These are phyloP conservation scores for Siniperca obscura DNA, from an alignment of 2,797 vertebrate genomes.

Conservation along the genomic window DNA sequence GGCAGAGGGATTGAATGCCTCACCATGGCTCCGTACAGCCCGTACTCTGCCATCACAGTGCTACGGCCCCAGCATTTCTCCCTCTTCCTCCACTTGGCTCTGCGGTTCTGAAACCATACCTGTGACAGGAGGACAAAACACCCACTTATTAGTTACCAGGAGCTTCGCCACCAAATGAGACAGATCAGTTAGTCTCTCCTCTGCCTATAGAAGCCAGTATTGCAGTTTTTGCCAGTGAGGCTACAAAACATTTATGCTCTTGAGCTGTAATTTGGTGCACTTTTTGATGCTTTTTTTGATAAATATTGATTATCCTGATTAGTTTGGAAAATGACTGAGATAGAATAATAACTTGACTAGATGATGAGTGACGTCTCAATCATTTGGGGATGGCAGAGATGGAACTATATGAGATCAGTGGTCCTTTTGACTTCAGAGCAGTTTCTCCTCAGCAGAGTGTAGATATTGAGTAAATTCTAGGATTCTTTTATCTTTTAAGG, in stretches of 20 bases:
- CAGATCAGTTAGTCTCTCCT: background rate
- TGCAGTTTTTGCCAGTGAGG: background rate
- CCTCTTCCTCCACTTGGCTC: slow-evolving; percentile 98
- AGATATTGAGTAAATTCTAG: background rate
- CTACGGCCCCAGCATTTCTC: slow-evolving; percentile 99
- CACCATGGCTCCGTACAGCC: slow-evolving; percentile 98
- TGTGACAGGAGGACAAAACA: slow-evolving; percentile 60
- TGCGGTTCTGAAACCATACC: slow-evolving; percentile 99
- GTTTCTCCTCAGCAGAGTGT: background rate
- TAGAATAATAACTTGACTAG: background rate
- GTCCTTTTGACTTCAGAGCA: background rate
- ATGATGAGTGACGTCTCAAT: too few species aligned
- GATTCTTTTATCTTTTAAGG: background rate
- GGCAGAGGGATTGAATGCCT: slow-evolving; percentile 98
- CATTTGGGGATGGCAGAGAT: background rate
- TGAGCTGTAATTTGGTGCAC: background rate
- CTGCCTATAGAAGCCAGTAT: background rate
- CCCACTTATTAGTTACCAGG: background rate
- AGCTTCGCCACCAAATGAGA: background rate
- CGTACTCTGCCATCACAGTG: slow-evolving; percentile 99
- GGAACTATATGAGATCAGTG: background rate
- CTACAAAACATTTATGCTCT: background rate
- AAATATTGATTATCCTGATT: background rate
- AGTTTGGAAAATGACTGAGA: background rate
- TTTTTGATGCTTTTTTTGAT: background rate